These are phyloP conservation scores for Pandemis corylana DNA, from an alignment of 2,888 invertebrate genomes.

Conservation along the genomic window DNA sequence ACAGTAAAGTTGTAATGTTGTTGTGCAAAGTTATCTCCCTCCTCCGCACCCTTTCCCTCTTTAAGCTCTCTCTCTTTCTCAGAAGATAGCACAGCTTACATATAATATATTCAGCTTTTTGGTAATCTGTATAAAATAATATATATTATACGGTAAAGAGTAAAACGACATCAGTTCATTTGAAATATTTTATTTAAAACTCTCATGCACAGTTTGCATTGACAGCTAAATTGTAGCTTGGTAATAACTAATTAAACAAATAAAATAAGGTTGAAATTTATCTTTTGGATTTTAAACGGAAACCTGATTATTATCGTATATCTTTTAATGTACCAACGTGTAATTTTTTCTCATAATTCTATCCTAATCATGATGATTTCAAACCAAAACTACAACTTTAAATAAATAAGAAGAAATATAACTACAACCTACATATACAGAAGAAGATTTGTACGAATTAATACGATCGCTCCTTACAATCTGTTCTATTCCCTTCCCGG, in stretches of 20 bases:
- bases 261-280: conserved; percentile 49
- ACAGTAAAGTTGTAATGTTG: too few species aligned
- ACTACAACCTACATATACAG: conserved; percentile 80
- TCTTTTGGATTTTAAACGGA: conserved; percentile 17
- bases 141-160: background rate
- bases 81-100: background rate
- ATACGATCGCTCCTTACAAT: conserved; percentile 67
- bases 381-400: conserved; percentile 75
- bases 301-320: conserved; percentile 37
- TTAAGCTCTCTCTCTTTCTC: too few species aligned
- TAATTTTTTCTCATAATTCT: conserved; percentile 15
- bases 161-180: conserved; percentile 52
- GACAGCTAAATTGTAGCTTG: conserved; percentile 71
- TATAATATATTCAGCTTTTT: background rate
- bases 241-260: conserved; percentile 71
- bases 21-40: too few species aligned
- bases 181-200: conserved; percentile 81
- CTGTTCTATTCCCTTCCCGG: conserved; percentile 55
- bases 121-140: background rate
- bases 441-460: conserved; percentile 80
- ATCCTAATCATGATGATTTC: conserved; percentile 54
- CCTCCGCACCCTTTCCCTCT: too few species aligned
- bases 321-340: conserved; percentile 3
- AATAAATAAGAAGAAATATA: conserved; percentile 82
- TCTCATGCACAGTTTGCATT: conserved; percentile 76